Evolutionary conservation across 2,113 vertebrate species (phyloP), one percentile per base, ranked within the genome.

Genomic region (Cephalopholis sonnerati): DNA sequence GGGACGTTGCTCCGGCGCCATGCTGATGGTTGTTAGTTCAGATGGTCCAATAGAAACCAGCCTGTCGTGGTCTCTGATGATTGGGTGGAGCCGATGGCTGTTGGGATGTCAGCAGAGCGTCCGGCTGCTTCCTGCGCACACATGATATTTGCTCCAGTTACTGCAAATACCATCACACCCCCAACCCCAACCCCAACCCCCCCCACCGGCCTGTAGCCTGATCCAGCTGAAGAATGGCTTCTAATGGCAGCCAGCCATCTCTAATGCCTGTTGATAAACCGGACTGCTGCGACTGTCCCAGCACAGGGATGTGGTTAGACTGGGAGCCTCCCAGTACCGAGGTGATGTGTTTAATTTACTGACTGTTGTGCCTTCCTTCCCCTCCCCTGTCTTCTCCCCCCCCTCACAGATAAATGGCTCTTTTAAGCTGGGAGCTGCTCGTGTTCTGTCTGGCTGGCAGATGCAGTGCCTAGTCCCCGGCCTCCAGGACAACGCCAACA

Each of bases 391-490:
- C 64, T 13, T 79, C 66, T 84, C 25, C 24, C 25, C 18, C 25
- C 16, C n/a, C 0, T 48, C 32, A 7, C 94, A 99, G 98, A 97
- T 99, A 97, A 98, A 99, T 99, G 98, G 97, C 96, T 97, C 96
- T 90, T 96, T 96, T 96, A 97, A 97, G 95, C 93, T 96, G 96
- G 97, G 97, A 95, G 96, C 97, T 94, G 96, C 96, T 93, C 95
- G 97, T 90, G 97, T 97, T 91, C 93, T 97, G 94, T 96, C 97
- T 81, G 93, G 96, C 95, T 97, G 96, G 96, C 97, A 96, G 94
- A 97, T 98, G 97, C 98, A 98, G 97, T 98, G 97, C 96, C 96
- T 99, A 98, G 97, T 96, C 90, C 96, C 97, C 59, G 96, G 96
- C 84, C 96, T 97, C 93, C 97, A 97, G 96, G 98, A 99, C 96